These are phyloP conservation scores for Rhimphoctona megacephalus DNA, from an alignment of 2,888 invertebrate genomes.

Conservation along the genomic window DNA sequence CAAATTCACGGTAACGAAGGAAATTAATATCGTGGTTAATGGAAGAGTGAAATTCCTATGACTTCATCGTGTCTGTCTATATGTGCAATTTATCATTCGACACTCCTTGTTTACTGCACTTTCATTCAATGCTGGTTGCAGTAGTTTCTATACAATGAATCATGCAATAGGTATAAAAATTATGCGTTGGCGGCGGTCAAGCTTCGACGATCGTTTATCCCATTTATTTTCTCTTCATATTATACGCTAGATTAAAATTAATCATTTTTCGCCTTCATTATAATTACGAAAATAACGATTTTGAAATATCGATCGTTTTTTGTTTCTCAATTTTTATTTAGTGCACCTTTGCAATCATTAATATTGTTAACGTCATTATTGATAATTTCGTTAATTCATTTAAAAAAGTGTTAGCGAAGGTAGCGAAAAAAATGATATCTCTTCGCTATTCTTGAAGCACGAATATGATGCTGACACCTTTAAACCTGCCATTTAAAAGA, in stretches of 20 bases:
- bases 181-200: conserved; percentile 36
- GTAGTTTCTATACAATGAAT: not conserved
- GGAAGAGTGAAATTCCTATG: conserved; percentile 38
- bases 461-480: not conserved
- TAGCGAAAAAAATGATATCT: not conserved
- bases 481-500: not conserved
- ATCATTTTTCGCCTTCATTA: not conserved
- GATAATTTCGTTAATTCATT: not conserved
- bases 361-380: not conserved
- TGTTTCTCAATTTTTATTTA: not conserved
- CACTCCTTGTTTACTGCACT: conserved; percentile 28
- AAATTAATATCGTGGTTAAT: conserved; percentile 57
- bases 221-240: conserved; percentile 23
- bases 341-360: not conserved
- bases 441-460: not conserved
- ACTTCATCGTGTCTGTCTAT: not conserved
- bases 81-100: not conserved
- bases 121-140: conserved; percentile 1
- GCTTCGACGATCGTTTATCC: conserved; percentile 20
- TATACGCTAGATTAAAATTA: not conserved
- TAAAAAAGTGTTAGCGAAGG: not conserved
- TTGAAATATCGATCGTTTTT: not conserved
- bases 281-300: not conserved
- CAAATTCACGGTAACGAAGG: conserved; percentile 62
- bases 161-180: conserved; percentile 28